A percentile compares a stretch with the other conserved stretches of the same genome.
phyloP scores from a whole-genome alignment of 2,888 invertebrate species.

The Andrena bucephala region DNA sequence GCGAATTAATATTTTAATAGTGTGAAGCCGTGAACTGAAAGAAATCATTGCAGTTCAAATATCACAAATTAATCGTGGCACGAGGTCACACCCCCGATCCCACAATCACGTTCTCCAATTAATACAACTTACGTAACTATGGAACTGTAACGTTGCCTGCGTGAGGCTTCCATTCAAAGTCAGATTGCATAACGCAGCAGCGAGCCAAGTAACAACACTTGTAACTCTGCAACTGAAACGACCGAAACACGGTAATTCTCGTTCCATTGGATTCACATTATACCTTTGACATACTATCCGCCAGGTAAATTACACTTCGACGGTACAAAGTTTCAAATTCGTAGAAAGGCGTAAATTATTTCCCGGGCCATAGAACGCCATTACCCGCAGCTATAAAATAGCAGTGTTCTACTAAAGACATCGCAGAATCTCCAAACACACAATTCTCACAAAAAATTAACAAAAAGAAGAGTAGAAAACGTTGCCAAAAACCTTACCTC shows the following conservation, averaged over 20 bases:
- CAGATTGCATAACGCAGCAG: neutral
- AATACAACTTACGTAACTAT: slow-evolving; percentile 31
- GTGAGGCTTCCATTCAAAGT: slow-evolving; percentile 12
- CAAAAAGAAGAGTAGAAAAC: too few relatives aligned
- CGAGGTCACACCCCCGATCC: slow-evolving; percentile 12
- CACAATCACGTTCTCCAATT: slow-evolving; percentile 30
- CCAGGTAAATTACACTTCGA: neutral
- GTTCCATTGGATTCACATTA: slow-evolving; percentile 3
- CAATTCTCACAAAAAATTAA: too few relatives aligned
- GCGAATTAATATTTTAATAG: neutral
- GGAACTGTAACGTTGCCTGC: slow-evolving; percentile 1
- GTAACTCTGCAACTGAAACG: neutral
- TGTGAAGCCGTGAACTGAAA: too few relatives aligned
- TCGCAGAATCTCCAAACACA: too few relatives aligned
- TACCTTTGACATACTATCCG: neutral
- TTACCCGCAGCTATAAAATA: too few relatives aligned
- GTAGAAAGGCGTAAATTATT: neutral
- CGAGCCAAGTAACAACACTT: neutral
- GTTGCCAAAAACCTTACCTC: too few relatives aligned
- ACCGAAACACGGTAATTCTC: neutral
- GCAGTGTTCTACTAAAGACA: too few relatives aligned
- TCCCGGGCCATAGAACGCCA: neutral
- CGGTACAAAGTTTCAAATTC: neutral
- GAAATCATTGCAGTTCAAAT: slow-evolving; percentile 16
- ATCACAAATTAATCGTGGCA: slow-evolving; percentile 33